Evolutionary conservation across 2,888 invertebrate species (phyloP).

Genomic region (Papilio gigon): DNA sequence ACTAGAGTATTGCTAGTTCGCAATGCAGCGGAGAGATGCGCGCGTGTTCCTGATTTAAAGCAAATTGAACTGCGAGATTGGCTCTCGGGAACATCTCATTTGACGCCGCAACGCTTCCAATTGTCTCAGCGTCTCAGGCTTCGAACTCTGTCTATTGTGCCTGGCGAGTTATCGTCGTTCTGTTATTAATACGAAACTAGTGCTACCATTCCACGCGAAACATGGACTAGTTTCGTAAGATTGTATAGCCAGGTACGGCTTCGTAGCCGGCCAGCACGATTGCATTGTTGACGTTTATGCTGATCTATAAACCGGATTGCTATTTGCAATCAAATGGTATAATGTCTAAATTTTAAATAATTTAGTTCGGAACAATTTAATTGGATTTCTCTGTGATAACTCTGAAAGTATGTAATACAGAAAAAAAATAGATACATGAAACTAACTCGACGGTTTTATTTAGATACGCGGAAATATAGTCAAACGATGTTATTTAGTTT

Average conservation of each 20-base stretch:
- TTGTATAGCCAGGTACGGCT: constrained; percentile 45
- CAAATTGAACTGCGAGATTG: constrained; percentile 78
- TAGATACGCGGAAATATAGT: too few relatives aligned
- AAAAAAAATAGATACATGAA: neutral
- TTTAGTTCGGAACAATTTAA: neutral
- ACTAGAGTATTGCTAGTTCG: constrained; percentile 43
- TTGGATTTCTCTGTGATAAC: neutral
- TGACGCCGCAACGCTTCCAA: constrained; percentile 76
- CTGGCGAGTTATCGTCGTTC: constrained; percentile 56
- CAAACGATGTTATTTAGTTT: too few relatives aligned
- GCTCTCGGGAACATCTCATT: constrained; percentile 75
- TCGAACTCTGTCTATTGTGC: constrained; percentile 60
- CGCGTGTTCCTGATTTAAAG: constrained; percentile 72
- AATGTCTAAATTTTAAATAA: neutral
- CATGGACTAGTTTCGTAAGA: constrained; percentile 48
- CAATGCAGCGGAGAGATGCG: constrained; percentile 48
- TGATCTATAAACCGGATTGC: neutral
- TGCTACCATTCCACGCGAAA: constrained; percentile 39
- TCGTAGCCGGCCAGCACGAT: constrained; percentile 16
- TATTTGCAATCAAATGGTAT: neutral
- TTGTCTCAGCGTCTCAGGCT: constrained; percentile 63
- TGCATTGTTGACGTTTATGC: constrained; percentile 16
- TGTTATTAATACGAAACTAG: constrained; percentile 54
- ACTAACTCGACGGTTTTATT: too few relatives aligned
- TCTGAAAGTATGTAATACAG: neutral